These are phyloP conservation scores for Takifugu ocellatus DNA, from an alignment of 2,797 vertebrate species.

Conservation along the genomic window DNA sequence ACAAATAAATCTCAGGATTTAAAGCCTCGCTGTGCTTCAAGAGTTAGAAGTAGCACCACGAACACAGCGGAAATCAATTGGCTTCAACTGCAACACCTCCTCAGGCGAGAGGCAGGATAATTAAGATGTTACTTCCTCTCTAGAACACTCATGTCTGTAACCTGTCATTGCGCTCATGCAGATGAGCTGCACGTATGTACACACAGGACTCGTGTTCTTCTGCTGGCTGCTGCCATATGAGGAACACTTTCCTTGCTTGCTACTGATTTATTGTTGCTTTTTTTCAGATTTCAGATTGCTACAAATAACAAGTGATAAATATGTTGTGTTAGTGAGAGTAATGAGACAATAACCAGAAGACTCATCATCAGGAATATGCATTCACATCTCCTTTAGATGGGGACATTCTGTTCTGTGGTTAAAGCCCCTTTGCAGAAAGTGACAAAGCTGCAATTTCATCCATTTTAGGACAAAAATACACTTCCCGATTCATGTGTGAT, in stretches of 20 bases:
- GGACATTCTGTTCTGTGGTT: no score
- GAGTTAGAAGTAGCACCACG: constrained; percentile 40
- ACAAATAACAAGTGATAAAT: no score
- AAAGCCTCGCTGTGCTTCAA: constrained; percentile 10
- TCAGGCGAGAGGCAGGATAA: constrained; percentile 18
- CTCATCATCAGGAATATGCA: no score
- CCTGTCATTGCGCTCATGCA: constrained; percentile 25
- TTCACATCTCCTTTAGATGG: neutral
- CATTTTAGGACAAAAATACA: neutral
- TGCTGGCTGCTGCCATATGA: neutral
- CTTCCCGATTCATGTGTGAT: neutral
- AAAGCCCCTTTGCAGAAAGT: neutral
- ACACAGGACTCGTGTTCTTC: constrained; percentile 15
- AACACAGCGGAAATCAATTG: constrained; percentile 44
- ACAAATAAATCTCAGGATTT: neutral
- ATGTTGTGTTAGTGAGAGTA: neutral
- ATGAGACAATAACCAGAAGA: no score
- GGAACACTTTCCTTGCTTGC: neutral
- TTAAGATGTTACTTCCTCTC: constrained; percentile 7
- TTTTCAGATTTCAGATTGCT: no score
- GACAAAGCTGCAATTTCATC: neutral
- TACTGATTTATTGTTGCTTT: neutral
- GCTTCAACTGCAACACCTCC: constrained; percentile 54
- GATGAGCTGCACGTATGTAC: constrained; percentile 2
- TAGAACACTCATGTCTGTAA: constrained; percentile 25